Conservation (phyloP, 2,113 vertebrate species). For the Craseonycteris thonglongyai region DNA sequence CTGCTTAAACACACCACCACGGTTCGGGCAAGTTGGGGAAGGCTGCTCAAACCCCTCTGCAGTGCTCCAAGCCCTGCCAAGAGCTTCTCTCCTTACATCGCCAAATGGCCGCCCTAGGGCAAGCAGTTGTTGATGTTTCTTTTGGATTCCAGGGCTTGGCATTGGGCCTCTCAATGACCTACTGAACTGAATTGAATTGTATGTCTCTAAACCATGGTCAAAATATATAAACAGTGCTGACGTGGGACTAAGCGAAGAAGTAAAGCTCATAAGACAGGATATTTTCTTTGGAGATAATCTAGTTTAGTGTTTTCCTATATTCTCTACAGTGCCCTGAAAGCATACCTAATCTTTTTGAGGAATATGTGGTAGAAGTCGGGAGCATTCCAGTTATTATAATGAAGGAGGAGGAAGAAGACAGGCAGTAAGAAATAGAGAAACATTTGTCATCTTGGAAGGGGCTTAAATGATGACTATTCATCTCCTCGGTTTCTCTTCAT, state of each 20-base stretch:
- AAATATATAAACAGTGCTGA: slow-evolving; percentile 13
- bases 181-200: slow-evolving; percentile 10
- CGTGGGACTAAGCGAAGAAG: slow-evolving; percentile 21
- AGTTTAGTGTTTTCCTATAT: not conserved
- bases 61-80: slow-evolving; percentile 16
- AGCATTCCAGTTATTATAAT: not conserved
- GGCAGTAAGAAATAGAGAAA: not conserved
- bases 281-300: not conserved
- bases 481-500: not conserved
- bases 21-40: not conserved
- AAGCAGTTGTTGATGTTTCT: slow-evolving; percentile 54
- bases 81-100: slow-evolving; percentile 7
- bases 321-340: not conserved
- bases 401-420: not conserved
- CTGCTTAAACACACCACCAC: not conserved
- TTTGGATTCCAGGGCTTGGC: slow-evolving; percentile 59
- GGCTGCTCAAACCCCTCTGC: not conserved
- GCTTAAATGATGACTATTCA: not conserved
- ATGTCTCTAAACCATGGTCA: not conserved
- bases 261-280: not conserved
- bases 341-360: not conserved
- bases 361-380: not conserved
- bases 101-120: slow-evolving; percentile 20
- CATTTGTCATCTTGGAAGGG: not conserved
- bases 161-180: slow-evolving; percentile 13